phyloP scores from a whole-genome alignment of 2,888 invertebrate species.

The Galerucella pusilla region DNA sequence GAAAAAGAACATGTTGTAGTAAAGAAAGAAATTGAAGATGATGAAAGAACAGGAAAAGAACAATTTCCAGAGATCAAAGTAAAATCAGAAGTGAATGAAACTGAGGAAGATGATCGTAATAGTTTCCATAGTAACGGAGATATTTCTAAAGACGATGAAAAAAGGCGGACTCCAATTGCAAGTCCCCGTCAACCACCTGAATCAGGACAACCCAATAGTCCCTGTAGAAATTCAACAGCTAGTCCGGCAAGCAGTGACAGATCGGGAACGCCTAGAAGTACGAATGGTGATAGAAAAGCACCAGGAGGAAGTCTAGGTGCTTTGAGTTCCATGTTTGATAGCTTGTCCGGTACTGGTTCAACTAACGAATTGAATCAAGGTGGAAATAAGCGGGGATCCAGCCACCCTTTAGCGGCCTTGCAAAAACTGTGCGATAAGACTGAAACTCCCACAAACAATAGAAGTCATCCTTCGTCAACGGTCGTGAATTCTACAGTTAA shows the following conservation, averaged over 20 bases:
- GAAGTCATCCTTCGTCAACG: conserved; percentile 60
- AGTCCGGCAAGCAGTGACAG: conserved; percentile 84
- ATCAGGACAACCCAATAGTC: conserved; percentile 68
- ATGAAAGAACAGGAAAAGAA: conserved; percentile 56
- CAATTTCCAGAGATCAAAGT: conserved; percentile 64
- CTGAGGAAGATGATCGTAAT: conserved; percentile 63
- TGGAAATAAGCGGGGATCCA: conserved; percentile 75
- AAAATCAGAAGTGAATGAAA: conserved; percentile 60
- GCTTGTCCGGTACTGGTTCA: conserved; percentile 72
- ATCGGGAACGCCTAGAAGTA: conserved; percentile 79
- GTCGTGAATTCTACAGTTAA: conserved; percentile 58
- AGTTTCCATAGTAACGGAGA: conserved; percentile 62
- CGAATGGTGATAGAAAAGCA: conserved; percentile 70
- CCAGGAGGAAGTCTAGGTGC: conserved; percentile 81
- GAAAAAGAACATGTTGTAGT: conserved; percentile 63
- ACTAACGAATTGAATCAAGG: conserved; percentile 62
- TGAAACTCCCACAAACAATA: conserved; percentile 75
- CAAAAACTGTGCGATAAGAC: conserved; percentile 97
- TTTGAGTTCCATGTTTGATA: conserved; percentile 91
- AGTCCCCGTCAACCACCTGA: conserved; percentile 61
- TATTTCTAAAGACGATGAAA: conserved; percentile 58
- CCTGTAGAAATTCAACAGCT: conserved; percentile 70
- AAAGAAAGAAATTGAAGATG: conserved; percentile 61
- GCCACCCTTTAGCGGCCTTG: conserved; percentile 93
- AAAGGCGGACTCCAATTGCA: conserved; percentile 60